phyloP scores from a whole-genome alignment of 2,888 invertebrate species.

The Leptopilina myrica region DNA sequence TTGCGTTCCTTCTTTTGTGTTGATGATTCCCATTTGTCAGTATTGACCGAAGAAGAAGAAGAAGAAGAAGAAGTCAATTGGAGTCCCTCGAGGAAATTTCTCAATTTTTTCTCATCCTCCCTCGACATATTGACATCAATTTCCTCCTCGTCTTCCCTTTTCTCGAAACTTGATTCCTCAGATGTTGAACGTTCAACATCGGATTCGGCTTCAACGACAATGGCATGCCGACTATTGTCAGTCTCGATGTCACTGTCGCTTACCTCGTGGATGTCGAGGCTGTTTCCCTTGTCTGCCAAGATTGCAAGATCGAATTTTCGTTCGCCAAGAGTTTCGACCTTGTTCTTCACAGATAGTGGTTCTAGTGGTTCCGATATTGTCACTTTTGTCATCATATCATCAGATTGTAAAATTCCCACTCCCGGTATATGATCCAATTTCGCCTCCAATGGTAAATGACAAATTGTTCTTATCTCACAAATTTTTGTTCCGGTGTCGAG shows the following conservation, averaged over 20 bases:
- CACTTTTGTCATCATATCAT: slow-evolving; percentile 53
- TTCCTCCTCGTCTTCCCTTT: slow-evolving; percentile 54
- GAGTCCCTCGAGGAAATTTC: slow-evolving; percentile 69
- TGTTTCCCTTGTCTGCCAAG: slow-evolving; percentile 53
- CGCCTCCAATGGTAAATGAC: slow-evolving; percentile 66
- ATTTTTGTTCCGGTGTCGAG: slow-evolving; percentile 60
- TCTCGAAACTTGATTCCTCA: slow-evolving; percentile 35
- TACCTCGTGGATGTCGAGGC: slow-evolving; percentile 70
- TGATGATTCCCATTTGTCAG: slow-evolving; percentile 39
- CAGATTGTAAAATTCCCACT: slow-evolving; percentile 68
- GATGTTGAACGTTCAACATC: slow-evolving; percentile 75
- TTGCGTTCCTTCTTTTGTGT: slow-evolving; percentile 76
- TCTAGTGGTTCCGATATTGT: slow-evolving; percentile 68
- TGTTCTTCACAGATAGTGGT: slow-evolving; percentile 61
- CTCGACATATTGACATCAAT: slow-evolving; percentile 59
- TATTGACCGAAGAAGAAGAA: background rate
- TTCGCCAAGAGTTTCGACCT: slow-evolving; percentile 58
- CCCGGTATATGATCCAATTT: slow-evolving; percentile 68
- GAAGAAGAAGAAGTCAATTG: slow-evolving; percentile 62
- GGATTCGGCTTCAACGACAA: slow-evolving; percentile 83
- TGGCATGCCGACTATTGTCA: slow-evolving; percentile 65
- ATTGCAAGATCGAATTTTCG: slow-evolving; percentile 51
- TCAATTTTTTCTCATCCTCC: slow-evolving; percentile 69
- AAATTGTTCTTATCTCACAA: slow-evolving; percentile 68
- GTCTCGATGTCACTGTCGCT: slow-evolving; percentile 68